Conservation (phyloP, 2,113 vertebrate genomes). For the Microcebus griseorufus region DNA sequence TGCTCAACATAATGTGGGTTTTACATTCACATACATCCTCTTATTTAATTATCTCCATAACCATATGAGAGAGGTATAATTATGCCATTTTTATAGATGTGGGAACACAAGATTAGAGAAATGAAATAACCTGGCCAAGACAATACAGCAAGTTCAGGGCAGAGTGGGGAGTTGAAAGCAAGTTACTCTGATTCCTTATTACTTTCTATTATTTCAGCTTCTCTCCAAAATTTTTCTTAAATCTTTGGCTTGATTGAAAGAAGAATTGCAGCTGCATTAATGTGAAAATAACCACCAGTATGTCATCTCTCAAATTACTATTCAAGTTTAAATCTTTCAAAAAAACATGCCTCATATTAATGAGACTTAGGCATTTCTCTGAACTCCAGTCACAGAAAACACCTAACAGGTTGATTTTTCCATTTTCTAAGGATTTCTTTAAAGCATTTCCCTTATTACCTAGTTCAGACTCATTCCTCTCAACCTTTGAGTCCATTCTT, state of each 20-base stretch:
- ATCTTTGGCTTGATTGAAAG: neutral
- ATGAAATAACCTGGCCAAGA: neutral
- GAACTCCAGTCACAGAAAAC: neutral
- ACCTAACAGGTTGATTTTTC: neutral
- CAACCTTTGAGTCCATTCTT: neutral
- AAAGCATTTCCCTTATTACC: neutral
- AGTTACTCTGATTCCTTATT: neutral
- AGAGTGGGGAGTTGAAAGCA: neutral
- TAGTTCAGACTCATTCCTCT: neutral
- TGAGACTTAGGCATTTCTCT: neutral
- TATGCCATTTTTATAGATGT: constrained; percentile 18
- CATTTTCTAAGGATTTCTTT: neutral
- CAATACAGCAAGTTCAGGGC: neutral
- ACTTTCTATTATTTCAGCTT: neutral
- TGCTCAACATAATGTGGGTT: constrained; percentile 5
- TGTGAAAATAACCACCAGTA: neutral
- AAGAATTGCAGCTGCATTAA: neutral
- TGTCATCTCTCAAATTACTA: neutral
- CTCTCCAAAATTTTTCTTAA: neutral
- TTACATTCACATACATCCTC: constrained; percentile 17
- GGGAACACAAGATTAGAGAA: constrained; percentile 3
- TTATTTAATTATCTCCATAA: constrained; percentile 47
- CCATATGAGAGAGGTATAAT: neutral
- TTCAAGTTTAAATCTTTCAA: constrained; percentile 33
- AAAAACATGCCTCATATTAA: neutral